Conservation (phyloP, 2,888 invertebrate genomes). For the Caenorhabditis sinica region DNA sequence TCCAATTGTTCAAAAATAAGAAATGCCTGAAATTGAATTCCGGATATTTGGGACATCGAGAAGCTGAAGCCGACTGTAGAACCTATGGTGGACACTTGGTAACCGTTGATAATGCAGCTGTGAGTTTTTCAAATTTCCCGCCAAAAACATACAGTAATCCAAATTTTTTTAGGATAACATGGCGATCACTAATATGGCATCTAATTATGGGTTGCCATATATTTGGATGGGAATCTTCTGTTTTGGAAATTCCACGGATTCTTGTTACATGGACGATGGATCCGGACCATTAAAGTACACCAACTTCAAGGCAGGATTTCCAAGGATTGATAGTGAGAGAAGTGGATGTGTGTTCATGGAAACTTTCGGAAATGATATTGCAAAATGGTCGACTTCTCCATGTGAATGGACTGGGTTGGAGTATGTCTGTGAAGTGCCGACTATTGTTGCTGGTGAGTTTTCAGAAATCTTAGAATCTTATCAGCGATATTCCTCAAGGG, state of each 20-base stretch:
- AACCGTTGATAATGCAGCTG: constrained; percentile 22
- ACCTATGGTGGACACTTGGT: background rate
- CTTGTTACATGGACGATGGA: constrained; percentile 27
- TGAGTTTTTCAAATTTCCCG: constrained; percentile 6
- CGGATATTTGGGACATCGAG: too few relatives aligned
- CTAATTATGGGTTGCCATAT: background rate
- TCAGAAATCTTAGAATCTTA: too few relatives aligned
- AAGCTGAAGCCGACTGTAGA: too few relatives aligned
- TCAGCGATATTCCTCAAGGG: too few relatives aligned
- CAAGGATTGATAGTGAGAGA: background rate
- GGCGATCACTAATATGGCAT: background rate
- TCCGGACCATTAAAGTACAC: constrained; percentile 13
- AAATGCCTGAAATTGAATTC: background rate
- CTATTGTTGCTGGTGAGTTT: background rate
- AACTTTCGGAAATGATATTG: background rate
- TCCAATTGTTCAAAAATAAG: background rate
- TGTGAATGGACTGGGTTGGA: constrained; percentile 28
- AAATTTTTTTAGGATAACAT: constrained; percentile 31
- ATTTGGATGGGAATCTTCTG: constrained; percentile 41
- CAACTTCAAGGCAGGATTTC: constrained; percentile 25
- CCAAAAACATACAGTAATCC: background rate
- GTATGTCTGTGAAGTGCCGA: constrained; percentile 26
- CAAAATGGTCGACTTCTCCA: constrained; percentile 25
- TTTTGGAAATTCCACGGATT: background rate
- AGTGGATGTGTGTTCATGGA: constrained; percentile 31